These are phyloP conservation scores for Drosophila pachea DNA, from an alignment of 1,140 invertebrate genomes.

Conservation along the genomic window DNA sequence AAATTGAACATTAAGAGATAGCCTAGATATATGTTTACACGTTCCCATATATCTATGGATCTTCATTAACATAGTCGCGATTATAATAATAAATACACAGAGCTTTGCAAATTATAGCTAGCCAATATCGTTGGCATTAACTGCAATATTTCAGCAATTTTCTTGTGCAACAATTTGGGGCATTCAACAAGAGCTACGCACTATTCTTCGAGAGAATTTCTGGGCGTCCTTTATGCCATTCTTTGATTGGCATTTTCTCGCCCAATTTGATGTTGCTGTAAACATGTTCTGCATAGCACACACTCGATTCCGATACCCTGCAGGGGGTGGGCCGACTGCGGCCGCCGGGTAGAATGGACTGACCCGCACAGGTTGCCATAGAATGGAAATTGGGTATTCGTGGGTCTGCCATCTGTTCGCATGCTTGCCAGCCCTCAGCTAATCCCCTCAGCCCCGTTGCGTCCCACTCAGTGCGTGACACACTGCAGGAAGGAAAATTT, in stretches of 20 bases:
- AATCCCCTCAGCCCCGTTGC: neutral
- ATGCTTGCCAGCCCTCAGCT: neutral
- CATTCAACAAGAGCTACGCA: neutral
- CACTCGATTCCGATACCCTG: slow-evolving; percentile 1
- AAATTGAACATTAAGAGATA: slow-evolving; percentile 9
- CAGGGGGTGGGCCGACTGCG: neutral
- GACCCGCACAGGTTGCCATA: neutral
- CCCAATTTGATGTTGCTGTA: slow-evolving; percentile 1
- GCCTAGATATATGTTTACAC: neutral
- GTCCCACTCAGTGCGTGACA: neutral
- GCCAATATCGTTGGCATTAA: too few species aligned
- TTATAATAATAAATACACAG: too few species aligned
- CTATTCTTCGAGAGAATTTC: neutral
- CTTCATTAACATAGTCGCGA: too few species aligned
- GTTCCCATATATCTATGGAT: too few species aligned
- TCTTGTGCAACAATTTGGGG: neutral
- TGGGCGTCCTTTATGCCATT: neutral
- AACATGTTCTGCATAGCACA: slow-evolving; percentile 3
- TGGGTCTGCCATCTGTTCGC: too few species aligned
- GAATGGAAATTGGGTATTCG: too few species aligned
- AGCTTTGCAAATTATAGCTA: too few species aligned
- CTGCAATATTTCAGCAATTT: neutral
- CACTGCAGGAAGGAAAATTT: neutral
- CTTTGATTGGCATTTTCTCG: slow-evolving; percentile 16
- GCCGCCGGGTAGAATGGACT: neutral